Conservation (phyloP, 1,140 invertebrate genomes). For the Danaus melanippus region DNA sequence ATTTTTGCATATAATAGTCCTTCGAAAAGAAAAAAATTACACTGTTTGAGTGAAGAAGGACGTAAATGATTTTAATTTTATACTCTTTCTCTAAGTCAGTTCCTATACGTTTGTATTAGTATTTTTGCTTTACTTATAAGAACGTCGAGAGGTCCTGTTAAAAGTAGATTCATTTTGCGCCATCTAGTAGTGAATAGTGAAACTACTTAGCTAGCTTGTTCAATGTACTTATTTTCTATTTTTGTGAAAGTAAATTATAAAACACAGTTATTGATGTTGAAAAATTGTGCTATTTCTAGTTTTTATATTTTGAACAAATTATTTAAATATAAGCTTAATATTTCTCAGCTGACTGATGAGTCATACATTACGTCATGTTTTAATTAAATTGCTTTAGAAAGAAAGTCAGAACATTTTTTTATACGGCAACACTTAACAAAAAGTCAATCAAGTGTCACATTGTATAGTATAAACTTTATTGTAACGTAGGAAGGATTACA, state of each 20-base stretch:
- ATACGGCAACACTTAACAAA: conserved; percentile 32
- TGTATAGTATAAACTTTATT: conserved; percentile 49
- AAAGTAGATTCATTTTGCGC: not conserved
- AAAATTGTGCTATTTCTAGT: not conserved
- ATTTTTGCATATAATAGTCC: too few relatives aligned
- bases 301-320: not conserved
- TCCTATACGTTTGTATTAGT: too few relatives aligned
- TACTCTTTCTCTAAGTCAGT: too few relatives aligned
- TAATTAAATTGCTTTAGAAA: conserved; percentile 9
- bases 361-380: conserved; percentile 26
- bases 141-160: too few relatives aligned
- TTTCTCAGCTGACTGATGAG: conserved; percentile 24
- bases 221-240: too few relatives aligned
- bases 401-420: conserved; percentile 18
- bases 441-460: conserved; percentile 28
- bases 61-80: too few relatives aligned
- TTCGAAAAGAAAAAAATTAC: too few relatives aligned
- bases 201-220: not conserved
- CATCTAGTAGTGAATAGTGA: conserved; percentile 21
- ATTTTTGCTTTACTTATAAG: too few relatives aligned
- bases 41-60: too few relatives aligned
- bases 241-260: too few relatives aligned
- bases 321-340: conserved; percentile 1
- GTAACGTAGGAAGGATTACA: conserved; percentile 39
- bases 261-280: too few relatives aligned